Evolutionary conservation across 2,888 invertebrate species (phyloP).

Genomic region (Gonocerus acuteangulatus): DNA sequence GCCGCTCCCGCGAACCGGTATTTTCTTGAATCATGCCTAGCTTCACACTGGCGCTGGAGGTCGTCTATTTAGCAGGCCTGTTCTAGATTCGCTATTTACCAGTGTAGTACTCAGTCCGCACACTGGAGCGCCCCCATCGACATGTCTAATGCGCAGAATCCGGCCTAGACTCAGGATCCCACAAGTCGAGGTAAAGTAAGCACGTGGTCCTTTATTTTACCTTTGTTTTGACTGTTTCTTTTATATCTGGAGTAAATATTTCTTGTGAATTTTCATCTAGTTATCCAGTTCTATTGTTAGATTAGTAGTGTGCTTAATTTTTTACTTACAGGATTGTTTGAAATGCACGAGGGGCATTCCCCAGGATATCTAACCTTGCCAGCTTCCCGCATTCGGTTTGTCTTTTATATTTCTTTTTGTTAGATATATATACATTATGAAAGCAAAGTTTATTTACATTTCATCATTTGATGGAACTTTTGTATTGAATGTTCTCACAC

Average conservation of each 20-base stretch:
- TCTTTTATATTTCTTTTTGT: conserved; percentile 5
- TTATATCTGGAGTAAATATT: neutral
- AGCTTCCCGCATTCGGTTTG: conserved; percentile 18
- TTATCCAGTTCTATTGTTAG: neutral
- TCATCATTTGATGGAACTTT: no score
- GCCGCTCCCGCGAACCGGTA: no score
- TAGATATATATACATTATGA: neutral
- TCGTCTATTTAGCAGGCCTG: no score
- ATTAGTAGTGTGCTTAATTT: conserved; percentile 6
- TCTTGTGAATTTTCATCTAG: neutral
- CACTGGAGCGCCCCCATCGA: neutral
- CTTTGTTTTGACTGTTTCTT: neutral
- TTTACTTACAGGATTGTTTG: conserved; percentile 6
- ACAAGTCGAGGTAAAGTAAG: conserved; percentile 10
- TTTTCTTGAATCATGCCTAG: no score
- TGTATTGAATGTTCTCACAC: no score
- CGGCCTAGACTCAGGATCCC: neutral
- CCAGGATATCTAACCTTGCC: conserved; percentile 20
- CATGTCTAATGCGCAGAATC: neutral
- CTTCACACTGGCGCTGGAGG: no score
- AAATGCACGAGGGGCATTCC: conserved; percentile 15
- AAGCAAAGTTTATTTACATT: neutral
- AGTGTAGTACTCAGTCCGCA: no score
- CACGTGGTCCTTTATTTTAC: conserved; percentile 17
- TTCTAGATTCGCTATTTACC: no score